Base-by-base conservation (phyloP, 2,888 invertebrate genomes). In the Gymnoscelis rufifasciata region DNA sequence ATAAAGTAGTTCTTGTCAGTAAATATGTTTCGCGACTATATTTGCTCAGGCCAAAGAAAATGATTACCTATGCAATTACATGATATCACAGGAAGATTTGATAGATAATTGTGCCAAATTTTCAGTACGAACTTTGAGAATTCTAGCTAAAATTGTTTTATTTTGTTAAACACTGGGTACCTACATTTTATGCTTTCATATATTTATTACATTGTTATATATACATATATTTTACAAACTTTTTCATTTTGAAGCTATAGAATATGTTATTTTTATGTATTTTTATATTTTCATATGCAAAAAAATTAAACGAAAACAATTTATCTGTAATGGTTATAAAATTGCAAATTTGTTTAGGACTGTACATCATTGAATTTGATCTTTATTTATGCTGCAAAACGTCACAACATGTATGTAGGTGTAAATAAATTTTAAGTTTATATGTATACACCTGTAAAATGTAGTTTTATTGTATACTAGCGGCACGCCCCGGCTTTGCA, bases 341-440 rank as follows among this genome's bases (percentile, higher is more conserved):
- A 59, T 59, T 61, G 68, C 62, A 70, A 66, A 46, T 51, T 48
- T 59, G 54, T 59, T 50, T 47, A 52, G 42, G 43, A 52, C 33
- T 31, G 33, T 45, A 50, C 49, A 44, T 38, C 10, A 45, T 45
- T 40, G 47, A 63, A 67, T 64, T 63, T 64, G 57, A 64, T 66
- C 55, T 68, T 71, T 76, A 71, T 74, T 78, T 72, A 73, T 74
- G 67, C 68, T 69, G 66, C 71, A 68, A 75, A 81, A 74, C 73
- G 84, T 84, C 86, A 87, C 84, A 84, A 84, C 69, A 74, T 82
- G 71, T 84, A 83, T 78, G 78, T 81, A 79, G 83, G 83, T 88
- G 87, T 86, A 87, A 87, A 88, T 88, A 88, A 83, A 86, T 78
- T 72, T 75, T 82, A 83, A 80, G 83, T 84, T 86, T 86, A 84